A percentile compares a stretch with the other conserved stretches of the same genome.
Conservation (phyloP, 2,113 vertebrate species). For the Nycticebus coucang region DNA sequence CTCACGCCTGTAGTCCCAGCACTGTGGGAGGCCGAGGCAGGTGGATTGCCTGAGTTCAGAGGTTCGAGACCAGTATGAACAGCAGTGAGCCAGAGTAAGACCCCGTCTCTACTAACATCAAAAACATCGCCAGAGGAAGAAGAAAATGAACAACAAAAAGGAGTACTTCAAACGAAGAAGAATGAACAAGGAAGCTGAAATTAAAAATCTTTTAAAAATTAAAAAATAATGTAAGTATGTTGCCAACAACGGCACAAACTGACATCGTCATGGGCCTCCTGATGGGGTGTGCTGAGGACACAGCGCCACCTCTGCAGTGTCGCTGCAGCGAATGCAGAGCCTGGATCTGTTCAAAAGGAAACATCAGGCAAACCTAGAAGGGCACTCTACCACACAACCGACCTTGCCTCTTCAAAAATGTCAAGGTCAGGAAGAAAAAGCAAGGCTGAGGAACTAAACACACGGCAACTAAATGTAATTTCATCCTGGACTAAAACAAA, state of each 20-base stretch:
- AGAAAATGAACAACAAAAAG: no score
- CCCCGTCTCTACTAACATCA: no score
- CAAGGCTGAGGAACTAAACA: background rate
- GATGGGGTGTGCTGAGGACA: background rate
- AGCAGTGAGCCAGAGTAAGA: no score
- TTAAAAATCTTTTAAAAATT: no score
- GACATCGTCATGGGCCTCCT: background rate
- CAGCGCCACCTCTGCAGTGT: background rate
- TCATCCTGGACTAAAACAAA: background rate
- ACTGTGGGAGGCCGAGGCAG: no score
- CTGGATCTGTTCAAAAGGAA: background rate
- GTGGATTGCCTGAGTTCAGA: no score
- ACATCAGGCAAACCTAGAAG: background rate
- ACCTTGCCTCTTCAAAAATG: background rate
- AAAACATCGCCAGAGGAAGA: no score
- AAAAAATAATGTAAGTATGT: background rate
- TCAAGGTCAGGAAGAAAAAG: background rate
- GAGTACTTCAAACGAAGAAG: no score
- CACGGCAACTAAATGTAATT: background rate
- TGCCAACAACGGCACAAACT: background rate
- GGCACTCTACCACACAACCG: background rate
- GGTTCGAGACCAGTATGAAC: no score
- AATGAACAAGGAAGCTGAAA: no score
- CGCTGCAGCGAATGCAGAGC: background rate
- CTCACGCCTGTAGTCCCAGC: no score